These are phyloP conservation scores for Aphis craccivora DNA, from an alignment of 1,140 invertebrate species.

Conservation along the genomic window DNA sequence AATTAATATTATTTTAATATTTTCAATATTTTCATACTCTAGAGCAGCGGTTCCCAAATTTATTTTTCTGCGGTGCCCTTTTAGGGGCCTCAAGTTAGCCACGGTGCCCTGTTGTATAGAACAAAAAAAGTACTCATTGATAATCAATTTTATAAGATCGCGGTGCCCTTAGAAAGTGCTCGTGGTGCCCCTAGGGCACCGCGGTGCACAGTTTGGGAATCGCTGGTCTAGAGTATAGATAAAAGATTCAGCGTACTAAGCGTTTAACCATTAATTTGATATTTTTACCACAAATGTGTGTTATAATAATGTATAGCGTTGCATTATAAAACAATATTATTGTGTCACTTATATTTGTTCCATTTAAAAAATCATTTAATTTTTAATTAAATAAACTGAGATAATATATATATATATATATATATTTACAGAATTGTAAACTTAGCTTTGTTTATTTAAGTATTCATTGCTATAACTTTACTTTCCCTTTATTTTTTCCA, in stretches of 20 bases:
- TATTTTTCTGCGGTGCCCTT: too few species aligned
- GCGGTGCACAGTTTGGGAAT: too few species aligned
- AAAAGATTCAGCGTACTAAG: background rate
- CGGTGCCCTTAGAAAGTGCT: too few species aligned
- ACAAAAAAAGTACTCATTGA: too few species aligned
- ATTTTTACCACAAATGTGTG: background rate
- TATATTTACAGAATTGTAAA: background rate
- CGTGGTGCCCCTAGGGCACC: too few species aligned
- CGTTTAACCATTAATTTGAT: background rate
- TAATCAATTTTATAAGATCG: too few species aligned
- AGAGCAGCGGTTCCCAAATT: too few species aligned
- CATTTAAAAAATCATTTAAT: too few species aligned
- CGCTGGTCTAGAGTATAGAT: background rate
- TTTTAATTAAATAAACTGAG: background rate
- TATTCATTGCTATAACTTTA: background rate
- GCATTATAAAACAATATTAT: background rate
- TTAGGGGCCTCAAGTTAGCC: too few species aligned
- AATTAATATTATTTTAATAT: background rate
- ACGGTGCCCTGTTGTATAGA: too few species aligned
- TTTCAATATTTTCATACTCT: too few species aligned
- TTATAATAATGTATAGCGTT: background rate
- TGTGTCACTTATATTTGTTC: background rate
- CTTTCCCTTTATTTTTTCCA: background rate
- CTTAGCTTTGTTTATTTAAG: background rate
- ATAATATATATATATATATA: background rate